These are phyloP conservation scores for Microtus californicus DNA, from an alignment of 2,797 vertebrate genomes.

Conservation along the genomic window DNA sequence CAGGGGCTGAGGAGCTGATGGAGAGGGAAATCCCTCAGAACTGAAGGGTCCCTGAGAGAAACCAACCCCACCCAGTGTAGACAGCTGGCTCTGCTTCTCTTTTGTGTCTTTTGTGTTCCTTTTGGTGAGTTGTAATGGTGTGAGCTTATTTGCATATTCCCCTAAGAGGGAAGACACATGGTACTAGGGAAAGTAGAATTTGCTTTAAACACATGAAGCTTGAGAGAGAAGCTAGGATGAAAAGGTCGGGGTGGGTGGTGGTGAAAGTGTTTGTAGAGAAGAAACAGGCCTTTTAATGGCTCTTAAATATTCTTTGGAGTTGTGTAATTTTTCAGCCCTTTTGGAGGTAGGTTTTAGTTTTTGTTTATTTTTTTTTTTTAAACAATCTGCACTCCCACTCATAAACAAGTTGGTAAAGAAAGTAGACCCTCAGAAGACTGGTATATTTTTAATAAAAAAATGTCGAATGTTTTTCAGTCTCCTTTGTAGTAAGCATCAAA, in stretches of 20 bases:
- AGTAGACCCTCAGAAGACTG: not conserved
- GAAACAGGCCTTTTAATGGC: not conserved
- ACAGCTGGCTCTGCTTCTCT: not conserved
- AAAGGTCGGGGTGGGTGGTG: not conserved
- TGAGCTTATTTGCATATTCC: not conserved
- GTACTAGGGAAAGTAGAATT: not conserved
- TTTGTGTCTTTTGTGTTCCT: not conserved
- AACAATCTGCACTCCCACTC: not conserved
- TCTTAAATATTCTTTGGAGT: not conserved
- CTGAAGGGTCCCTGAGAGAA: not conserved
- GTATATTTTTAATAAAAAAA: not conserved
- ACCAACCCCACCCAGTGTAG: not conserved
- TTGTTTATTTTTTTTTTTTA: not conserved
- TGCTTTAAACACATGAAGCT: not conserved
- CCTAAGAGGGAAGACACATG: not conserved
- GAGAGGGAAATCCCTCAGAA: not conserved
- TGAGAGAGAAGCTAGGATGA: not conserved
- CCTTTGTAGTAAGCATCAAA: not conserved
- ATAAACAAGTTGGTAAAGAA: slow-evolving; percentile 49
- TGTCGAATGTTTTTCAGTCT: not conserved
- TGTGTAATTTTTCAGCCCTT: not conserved
- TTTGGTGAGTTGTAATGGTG: not conserved
- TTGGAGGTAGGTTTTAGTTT: not conserved
- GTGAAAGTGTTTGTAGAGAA: not conserved
- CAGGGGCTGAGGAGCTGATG: not conserved